These are phyloP conservation scores for Bettongia penicillata DNA, from an alignment of 2,113 vertebrate genomes.

Conservation along the genomic window DNA sequence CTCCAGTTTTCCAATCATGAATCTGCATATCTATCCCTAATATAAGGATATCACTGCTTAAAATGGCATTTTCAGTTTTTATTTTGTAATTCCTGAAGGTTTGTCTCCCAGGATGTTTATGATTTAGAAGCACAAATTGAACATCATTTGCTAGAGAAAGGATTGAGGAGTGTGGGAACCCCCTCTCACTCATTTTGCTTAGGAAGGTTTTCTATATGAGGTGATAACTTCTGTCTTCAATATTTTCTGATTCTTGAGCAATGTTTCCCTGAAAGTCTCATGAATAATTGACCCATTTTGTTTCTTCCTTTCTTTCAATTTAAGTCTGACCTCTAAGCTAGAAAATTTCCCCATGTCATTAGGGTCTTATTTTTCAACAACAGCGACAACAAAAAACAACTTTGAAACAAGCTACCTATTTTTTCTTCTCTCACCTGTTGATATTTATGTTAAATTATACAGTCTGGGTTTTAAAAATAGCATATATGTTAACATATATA, in stretches of 20 bases:
- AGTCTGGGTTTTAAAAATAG: not conserved
- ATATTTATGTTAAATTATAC: conserved; percentile 12
- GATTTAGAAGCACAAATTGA: not conserved
- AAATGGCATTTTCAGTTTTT: not conserved
- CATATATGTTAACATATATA: not conserved
- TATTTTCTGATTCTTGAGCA: not conserved
- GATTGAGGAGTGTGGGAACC: not conserved
- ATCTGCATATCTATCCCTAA: not conserved
- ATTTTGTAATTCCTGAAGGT: not conserved
- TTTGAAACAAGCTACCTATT: not conserved
- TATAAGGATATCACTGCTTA: not conserved
- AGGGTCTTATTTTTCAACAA: not conserved
- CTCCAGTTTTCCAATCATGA: not conserved
- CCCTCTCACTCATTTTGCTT: not conserved
- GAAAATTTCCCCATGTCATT: not conserved
- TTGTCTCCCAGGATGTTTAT: conserved; percentile 20
- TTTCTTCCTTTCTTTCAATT: not conserved
- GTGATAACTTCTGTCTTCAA: not conserved
- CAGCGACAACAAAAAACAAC: conserved; percentile 11
- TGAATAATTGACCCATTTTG: not conserved
- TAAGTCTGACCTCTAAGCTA: not conserved
- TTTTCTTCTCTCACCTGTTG: conserved; percentile 6
- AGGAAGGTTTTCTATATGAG: not conserved
- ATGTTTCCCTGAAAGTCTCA: not conserved
- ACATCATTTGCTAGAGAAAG: not conserved